Evolutionary conservation across 2,797 vertebrate species (phyloP), one percentile per base, ranked within the genome.

Genomic region (Notamacropus eugenii): DNA sequence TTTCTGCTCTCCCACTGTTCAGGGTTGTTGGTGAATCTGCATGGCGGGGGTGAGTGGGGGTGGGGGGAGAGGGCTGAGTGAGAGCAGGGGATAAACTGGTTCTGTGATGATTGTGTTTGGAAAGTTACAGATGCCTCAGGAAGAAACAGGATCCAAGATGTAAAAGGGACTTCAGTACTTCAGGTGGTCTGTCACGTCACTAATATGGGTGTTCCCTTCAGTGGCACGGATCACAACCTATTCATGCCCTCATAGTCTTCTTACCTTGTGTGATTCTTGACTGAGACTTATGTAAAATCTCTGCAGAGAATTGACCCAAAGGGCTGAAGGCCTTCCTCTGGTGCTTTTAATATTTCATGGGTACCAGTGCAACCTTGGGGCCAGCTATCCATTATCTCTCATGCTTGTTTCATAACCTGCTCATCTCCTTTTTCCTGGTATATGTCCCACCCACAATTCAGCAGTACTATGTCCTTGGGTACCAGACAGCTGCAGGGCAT

Each of bases 21-120:
- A 0, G 0, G 96, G 94, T 55, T 92, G 90, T 67, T 92, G 94
- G 94, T 94, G 95, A 98, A 98, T 94, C 96, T 96, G 92, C 94
- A 98, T 90, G 94, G 91, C 90, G 90, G 92, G 34, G 34, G 59
- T 0, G 57, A 52, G 46, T 46, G 46, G 6, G 50, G 5, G 28
- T 67, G 67, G 90, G 96, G 56, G n/a, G n/a, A 82, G 95, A 34
- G 96, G 92, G 95, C 95, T 94, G 92, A 57, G 90, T 96, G 96
- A 96, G 94, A 74, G n/a, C 67, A 0, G 14, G n/a, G 67, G n/a
- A 54, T 74, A 95, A 97, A 97, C 93, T 31, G 96, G 93, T 54
- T 97, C 50, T 0, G 0, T 94, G 96, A 97, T 95, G 96, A 95
- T 94, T 13, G 14, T 94, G 90, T 94, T 24, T 94, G 95, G 95